Percentiles rank a stretch among this genome's conserved stretches.
These are phyloP conservation scores for Semnornis frantzii DNA, from an alignment of 2,113 vertebrate species.

Conservation along the genomic window DNA sequence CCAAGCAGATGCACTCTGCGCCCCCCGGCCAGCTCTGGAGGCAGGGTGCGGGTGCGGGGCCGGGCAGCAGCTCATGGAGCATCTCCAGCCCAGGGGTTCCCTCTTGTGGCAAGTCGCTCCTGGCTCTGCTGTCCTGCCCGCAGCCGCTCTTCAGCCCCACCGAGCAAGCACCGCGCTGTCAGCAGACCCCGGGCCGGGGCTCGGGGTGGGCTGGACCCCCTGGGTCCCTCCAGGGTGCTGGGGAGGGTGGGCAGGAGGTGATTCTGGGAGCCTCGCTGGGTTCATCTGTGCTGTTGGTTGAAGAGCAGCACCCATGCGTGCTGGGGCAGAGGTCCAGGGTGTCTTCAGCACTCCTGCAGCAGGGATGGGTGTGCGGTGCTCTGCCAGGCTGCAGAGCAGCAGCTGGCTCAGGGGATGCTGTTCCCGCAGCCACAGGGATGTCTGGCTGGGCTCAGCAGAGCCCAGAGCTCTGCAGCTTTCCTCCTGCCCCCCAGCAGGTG, in stretches of 20 bases:
- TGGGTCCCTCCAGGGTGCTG: background rate
- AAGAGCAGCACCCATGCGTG: background rate
- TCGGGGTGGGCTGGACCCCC: background rate
- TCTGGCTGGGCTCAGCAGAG: background rate
- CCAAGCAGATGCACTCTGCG: no score
- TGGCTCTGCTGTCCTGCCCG: background rate
- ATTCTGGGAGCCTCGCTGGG: background rate
- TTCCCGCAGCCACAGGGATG: accelerated
- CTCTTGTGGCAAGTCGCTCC: constrained; percentile 63
- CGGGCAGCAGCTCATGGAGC: background rate
- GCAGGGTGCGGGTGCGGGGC: background rate
- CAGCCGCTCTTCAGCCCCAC: background rate
- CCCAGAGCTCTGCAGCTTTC: background rate
- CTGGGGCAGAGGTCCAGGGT: background rate
- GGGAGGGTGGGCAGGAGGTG: background rate
- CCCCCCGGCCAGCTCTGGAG: background rate
- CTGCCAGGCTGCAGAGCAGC: background rate
- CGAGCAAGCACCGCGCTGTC: background rate
- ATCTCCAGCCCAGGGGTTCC: constrained; percentile 66
- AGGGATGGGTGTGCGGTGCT: background rate
- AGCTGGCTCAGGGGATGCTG: accelerated
- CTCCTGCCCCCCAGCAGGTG: accelerated
- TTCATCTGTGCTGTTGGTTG: no score
- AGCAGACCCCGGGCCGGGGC: background rate
- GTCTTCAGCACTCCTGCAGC: background rate